Percentiles rank a stretch among this genome's conserved stretches.
phyloP scores from a whole-genome alignment of 1,140 invertebrate genomes.

The Marisa cornuarietis region DNA sequence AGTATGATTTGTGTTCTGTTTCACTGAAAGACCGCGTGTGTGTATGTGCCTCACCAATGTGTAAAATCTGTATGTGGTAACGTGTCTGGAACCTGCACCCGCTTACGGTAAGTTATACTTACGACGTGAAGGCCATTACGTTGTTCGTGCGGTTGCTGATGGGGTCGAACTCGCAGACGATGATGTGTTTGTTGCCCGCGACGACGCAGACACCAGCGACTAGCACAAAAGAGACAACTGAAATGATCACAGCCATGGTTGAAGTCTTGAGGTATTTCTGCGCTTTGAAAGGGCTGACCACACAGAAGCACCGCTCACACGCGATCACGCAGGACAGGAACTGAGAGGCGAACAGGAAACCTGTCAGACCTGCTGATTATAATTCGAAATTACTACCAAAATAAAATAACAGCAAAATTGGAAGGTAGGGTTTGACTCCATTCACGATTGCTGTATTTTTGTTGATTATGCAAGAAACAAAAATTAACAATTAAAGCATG shows the following conservation, averaged over 20 bases:
- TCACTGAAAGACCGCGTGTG: too few relatives aligned
- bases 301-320: constrained; percentile 1
- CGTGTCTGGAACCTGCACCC: too few relatives aligned
- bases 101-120: neutral
- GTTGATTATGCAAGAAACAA: too few relatives aligned
- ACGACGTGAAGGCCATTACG: neutral
- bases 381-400: too few relatives aligned
- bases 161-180: neutral
- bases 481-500: too few relatives aligned
- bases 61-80: too few relatives aligned
- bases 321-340: constrained; percentile 6
- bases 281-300: neutral
- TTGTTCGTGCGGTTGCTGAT: neutral
- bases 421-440: too few relatives aligned
- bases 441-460: too few relatives aligned
- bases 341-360: neutral
- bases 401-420: too few relatives aligned
- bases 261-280: neutral
- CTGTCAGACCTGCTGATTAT: neutral
- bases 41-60: too few relatives aligned
- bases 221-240: neutral
- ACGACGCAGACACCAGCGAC: neutral
- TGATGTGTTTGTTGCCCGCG: neutral
- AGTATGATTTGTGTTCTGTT: too few relatives aligned
- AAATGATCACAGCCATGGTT: constrained; percentile 1